Evolutionary conservation across 2,888 invertebrate species (phyloP).

Genomic region (Pinctada fucata): DNA sequence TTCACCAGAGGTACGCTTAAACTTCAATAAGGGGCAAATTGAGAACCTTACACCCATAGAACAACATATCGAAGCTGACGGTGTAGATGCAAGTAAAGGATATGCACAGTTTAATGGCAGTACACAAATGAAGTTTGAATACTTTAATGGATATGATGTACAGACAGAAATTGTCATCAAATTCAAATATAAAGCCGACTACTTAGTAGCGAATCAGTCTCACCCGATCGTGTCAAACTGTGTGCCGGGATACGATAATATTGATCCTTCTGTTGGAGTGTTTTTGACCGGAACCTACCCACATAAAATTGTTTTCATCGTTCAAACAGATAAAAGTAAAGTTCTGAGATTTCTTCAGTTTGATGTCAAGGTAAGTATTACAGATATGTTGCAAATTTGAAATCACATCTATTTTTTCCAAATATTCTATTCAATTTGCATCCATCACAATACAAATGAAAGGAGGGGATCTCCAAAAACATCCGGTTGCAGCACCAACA

Average conservation of each 20-base stretch:
- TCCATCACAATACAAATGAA: too few species aligned
- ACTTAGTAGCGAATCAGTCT: neutral
- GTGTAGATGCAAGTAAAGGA: neutral
- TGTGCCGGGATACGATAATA: neutral
- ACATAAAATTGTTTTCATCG: too few species aligned
- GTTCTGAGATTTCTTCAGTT: too few species aligned
- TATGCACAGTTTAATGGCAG: neutral
- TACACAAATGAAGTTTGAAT: neutral
- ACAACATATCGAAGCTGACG: neutral
- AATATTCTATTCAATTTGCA: too few species aligned
- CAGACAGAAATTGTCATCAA: neutral
- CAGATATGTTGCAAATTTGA: too few species aligned
- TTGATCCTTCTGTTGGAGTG: neutral
- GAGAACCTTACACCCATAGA: neutral
- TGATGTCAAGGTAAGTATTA: too few species aligned
- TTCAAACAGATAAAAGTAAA: too few species aligned
- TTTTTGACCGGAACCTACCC: neutral
- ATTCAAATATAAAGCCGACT: neutral
- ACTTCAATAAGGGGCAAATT: neutral
- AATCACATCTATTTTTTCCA: too few species aligned
- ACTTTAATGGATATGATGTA: neutral
- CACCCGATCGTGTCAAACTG: neutral
- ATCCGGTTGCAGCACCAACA: too few species aligned
- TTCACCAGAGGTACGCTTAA: neutral
- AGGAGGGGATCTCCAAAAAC: too few species aligned